Percentiles rank a stretch among this genome's conserved stretches.
phyloP scores from a whole-genome alignment of 2,797 vertebrate genomes.

The Enteromius paludinosus region DNA sequence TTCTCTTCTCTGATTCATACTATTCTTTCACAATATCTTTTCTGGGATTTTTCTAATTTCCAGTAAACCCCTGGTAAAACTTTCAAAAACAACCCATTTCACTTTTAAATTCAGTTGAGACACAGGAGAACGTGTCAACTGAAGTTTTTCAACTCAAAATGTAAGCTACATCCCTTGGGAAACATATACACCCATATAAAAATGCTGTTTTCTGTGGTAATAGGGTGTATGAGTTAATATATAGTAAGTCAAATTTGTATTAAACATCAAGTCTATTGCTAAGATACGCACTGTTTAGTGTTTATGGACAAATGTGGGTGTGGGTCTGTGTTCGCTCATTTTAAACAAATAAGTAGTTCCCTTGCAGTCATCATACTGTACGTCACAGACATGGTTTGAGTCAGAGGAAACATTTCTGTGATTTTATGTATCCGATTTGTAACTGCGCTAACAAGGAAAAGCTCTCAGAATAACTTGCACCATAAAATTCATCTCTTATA shows the following conservation, averaged over 20 bases:
- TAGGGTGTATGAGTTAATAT: too few relatives aligned
- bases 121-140: neutral
- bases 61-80: constrained; percentile 24
- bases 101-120: constrained; percentile 38
- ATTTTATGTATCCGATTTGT: neutral
- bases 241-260: neutral
- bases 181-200: neutral
- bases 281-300: neutral
- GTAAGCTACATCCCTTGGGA: neutral
- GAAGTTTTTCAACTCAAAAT: neutral
- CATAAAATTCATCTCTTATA: neutral
- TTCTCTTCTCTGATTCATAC: constrained; percentile 11
- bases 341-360: constrained; percentile 22
- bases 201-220: too few relatives aligned
- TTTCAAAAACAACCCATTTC: constrained; percentile 29
- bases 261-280: constrained; percentile 3
- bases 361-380: constrained; percentile 7
- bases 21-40: neutral
- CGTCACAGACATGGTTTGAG: constrained; percentile 43
- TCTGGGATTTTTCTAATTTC: constrained; percentile 3
- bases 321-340: constrained; percentile 30
- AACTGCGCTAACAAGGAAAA: constrained; percentile 8
- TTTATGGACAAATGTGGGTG: constrained; percentile 5
- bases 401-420: constrained; percentile 27
- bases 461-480: neutral